These are phyloP conservation scores for Brachyistius frenatus DNA, from an alignment of 2,113 vertebrate genomes.

Conservation along the genomic window DNA sequence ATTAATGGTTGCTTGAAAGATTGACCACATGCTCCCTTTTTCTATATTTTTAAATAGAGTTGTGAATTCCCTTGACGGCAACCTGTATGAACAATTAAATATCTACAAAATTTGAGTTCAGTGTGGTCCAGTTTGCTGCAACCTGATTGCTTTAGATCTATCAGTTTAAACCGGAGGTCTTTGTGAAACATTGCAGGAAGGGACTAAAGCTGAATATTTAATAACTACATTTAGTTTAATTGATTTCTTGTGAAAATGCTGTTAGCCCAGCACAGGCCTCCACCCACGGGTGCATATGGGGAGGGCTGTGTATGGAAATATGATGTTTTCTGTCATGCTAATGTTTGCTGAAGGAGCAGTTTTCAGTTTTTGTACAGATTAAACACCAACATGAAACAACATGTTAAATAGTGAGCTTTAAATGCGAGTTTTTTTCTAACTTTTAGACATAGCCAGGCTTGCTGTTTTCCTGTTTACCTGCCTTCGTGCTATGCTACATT, in stretches of 20 bases:
- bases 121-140: background rate
- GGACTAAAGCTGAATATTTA: constrained; percentile 64
- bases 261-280: constrained; percentile 34
- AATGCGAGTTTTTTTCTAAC: too few relatives aligned
- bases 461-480: too few relatives aligned
- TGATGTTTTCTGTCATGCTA: background rate
- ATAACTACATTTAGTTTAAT: constrained; percentile 70
- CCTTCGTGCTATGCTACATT: too few relatives aligned
- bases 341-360: too few relatives aligned
- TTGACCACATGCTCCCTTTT: background rate
- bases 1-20: background rate
- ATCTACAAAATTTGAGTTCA: background rate
- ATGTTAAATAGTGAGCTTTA: too few relatives aligned
- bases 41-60: background rate
- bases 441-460: too few relatives aligned
- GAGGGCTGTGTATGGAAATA: background rate
- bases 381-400: too few relatives aligned
- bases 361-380: too few relatives aligned
- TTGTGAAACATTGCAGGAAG: constrained; percentile 28
- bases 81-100: background rate
- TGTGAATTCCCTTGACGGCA: background rate
- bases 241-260: constrained; percentile 63
- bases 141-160: constrained; percentile 13
- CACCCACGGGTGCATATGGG: background rate
- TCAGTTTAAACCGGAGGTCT: background rate